phyloP scores from a whole-genome alignment of 1,140 invertebrate genomes.

The Diplogasteroides magnus region DNA sequence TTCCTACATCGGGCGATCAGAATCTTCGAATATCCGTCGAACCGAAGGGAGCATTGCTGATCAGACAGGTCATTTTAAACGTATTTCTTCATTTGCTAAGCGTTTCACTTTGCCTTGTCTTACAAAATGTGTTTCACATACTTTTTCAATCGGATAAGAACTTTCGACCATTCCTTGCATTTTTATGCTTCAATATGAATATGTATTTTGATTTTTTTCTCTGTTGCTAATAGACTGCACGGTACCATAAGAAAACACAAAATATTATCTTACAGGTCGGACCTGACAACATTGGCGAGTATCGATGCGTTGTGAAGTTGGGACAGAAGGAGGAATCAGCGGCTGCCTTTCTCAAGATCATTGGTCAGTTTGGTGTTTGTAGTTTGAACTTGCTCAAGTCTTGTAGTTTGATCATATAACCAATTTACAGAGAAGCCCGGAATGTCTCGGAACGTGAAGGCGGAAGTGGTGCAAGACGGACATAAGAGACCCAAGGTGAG shows the following conservation, averaged over 20 bases:
- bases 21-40: neutral
- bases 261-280: conserved; percentile 50
- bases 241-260: conserved; percentile 15
- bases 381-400: neutral
- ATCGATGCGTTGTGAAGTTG: conserved; percentile 39
- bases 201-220: neutral
- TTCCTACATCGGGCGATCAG: conserved; percentile 8
- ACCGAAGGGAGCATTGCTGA: neutral
- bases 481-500: neutral
- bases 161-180: too few relatives aligned
- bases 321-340: conserved; percentile 37
- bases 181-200: neutral
- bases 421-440: conserved; percentile 74
- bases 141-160: too few relatives aligned
- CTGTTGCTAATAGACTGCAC: neutral
- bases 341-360: conserved; percentile 40
- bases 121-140: too few relatives aligned
- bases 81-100: neutral
- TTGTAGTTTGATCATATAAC: conserved; percentile 15
- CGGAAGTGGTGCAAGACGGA: neutral
- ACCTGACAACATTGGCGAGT: conserved; percentile 50
- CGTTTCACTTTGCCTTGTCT: too few relatives aligned
- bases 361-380: conserved; percentile 15
- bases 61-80: neutral
- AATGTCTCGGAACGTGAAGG: conserved; percentile 77